Conservation (phyloP, 2,888 invertebrate genomes). For the Heteromurus nitidus region DNA sequence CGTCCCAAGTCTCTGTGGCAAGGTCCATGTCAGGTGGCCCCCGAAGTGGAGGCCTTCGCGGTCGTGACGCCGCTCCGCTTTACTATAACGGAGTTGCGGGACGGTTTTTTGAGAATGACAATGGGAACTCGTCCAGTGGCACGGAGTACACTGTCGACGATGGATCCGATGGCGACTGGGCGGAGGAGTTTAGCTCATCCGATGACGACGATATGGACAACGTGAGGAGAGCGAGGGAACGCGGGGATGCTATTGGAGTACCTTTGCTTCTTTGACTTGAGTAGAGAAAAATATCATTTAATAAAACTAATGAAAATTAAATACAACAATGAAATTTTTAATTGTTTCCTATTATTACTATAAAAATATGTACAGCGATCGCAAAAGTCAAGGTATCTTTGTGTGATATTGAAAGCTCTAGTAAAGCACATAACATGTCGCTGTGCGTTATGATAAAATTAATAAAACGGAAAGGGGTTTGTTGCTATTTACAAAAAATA, state of each 20-base stretch:
- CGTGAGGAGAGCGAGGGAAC: conserved; percentile 1
- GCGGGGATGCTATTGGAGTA: conserved; percentile 48
- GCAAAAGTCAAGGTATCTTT: conserved; percentile 21
- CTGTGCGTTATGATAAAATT: not conserved
- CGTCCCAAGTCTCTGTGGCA: not conserved
- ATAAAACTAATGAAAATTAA: too few relatives aligned
- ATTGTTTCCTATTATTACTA: not conserved
- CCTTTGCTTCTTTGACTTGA: conserved; percentile 49
- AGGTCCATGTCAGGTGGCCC: not conserved
- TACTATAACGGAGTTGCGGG: not conserved
- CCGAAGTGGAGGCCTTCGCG: not conserved
- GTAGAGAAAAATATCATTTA: not conserved
- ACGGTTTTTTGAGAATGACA: conserved; percentile 34
- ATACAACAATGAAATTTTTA: too few relatives aligned
- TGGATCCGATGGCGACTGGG: conserved; percentile 53
- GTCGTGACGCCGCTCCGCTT: not conserved
- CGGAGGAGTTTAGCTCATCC: conserved; percentile 53
- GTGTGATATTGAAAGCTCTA: conserved; percentile 20
- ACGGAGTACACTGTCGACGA: conserved; percentile 59
- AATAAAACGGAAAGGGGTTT: not conserved
- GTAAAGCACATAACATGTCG: not conserved
- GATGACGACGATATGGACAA: conserved; percentile 57
- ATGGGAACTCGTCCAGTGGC: conserved; percentile 49
- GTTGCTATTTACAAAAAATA: too few relatives aligned
- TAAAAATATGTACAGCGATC: not conserved